These are phyloP conservation scores for Virgularia gustaviana DNA, from an alignment of 92 coral and sea anemone genomes.

Conservation along the genomic window DNA sequence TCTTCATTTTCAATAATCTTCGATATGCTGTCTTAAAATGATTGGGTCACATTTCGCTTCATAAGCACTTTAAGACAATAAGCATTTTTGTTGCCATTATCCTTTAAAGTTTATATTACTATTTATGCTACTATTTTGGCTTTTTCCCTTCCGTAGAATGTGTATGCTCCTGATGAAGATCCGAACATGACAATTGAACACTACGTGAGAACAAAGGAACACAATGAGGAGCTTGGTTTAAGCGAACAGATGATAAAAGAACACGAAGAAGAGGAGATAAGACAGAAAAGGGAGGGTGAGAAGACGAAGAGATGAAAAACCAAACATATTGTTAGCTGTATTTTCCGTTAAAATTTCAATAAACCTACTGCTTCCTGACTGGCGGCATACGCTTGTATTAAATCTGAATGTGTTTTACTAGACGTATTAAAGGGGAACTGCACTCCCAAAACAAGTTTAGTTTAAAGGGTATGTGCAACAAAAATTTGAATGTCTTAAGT, in stretches of 20 bases:
- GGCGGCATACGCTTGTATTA: too few relatives aligned
- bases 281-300: background rate
- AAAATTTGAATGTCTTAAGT: too few relatives aligned
- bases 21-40: too few relatives aligned
- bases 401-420: too few relatives aligned
- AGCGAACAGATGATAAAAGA: constrained; percentile 69
- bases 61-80: background rate
- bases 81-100: background rate
- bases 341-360: too few relatives aligned
- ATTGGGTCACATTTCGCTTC: too few relatives aligned
- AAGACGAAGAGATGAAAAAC: too few relatives aligned
- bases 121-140: constrained; percentile 11
- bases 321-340: too few relatives aligned
- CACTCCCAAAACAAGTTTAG: too few relatives aligned
- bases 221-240: constrained; percentile 88
- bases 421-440: too few relatives aligned
- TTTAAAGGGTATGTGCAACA: too few relatives aligned
- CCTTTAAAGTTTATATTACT: background rate
- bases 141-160: constrained; percentile 49
- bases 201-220: constrained; percentile 77
- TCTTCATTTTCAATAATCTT: background rate
- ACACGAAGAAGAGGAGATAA: constrained; percentile 45
- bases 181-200: constrained; percentile 76
- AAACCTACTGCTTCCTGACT: too few relatives aligned
- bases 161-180: constrained; percentile 91